These are phyloP conservation scores for Lordiphosa mommai DNA, from an alignment of 1,140 invertebrate genomes.

Conservation along the genomic window DNA sequence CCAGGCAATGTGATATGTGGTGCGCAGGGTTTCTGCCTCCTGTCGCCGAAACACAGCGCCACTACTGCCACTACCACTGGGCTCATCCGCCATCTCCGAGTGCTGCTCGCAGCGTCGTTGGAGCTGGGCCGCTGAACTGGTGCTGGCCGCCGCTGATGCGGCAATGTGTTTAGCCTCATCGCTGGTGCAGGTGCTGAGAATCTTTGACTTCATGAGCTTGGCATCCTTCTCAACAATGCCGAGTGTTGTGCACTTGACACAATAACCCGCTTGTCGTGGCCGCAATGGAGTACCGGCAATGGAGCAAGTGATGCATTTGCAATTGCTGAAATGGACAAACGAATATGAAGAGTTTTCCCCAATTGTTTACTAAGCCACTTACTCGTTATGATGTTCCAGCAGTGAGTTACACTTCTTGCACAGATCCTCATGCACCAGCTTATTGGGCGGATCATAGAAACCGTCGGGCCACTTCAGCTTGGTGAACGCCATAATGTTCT, in stretches of 20 bases:
- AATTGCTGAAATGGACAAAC: slow-evolving; percentile 43
- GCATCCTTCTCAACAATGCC: slow-evolving; percentile 73
- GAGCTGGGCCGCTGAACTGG: slow-evolving; percentile 37
- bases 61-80: slow-evolving; percentile 10
- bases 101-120: slow-evolving; percentile 38
- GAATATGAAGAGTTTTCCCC: not conserved
- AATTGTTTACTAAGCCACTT: slow-evolving; percentile 16
- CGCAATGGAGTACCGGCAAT: slow-evolving; percentile 72
- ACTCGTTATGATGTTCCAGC: slow-evolving; percentile 74
- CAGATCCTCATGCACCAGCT: slow-evolving; percentile 64
- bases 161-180: slow-evolving; percentile 64
- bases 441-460: slow-evolving; percentile 73
- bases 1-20: slow-evolving; percentile 77
- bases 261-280: slow-evolving; percentile 55
- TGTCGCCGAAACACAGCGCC: slow-evolving; percentile 40
- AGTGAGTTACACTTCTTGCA: slow-evolving; percentile 73
- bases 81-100: slow-evolving; percentile 10
- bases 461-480: slow-evolving; percentile 74
- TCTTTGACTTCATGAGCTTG: slow-evolving; percentile 75
- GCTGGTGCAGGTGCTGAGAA: slow-evolving; percentile 70
- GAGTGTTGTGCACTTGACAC: slow-evolving; percentile 71
- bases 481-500: slow-evolving; percentile 76
- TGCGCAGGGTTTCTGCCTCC: slow-evolving; percentile 44
- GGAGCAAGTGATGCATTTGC: slow-evolving; percentile 78
- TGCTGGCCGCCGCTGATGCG: slow-evolving; percentile 37